Base-by-base conservation (phyloP, 2,797 vertebrate genomes). In the Huso huso region DNA sequence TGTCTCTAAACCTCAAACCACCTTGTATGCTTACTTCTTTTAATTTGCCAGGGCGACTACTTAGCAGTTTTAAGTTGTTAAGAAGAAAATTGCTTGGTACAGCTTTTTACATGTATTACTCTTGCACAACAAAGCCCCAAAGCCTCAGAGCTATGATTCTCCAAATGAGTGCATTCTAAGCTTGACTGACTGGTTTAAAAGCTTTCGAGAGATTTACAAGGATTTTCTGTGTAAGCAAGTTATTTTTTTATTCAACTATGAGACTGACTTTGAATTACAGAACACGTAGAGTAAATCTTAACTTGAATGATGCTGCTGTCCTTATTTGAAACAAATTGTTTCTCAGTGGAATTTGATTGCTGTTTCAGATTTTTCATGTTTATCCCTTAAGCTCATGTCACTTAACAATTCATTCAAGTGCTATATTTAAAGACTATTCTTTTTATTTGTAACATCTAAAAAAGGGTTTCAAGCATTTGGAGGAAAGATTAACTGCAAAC, bases 171-270 rank as follows among this genome's bases (percentile, higher is more conserved):
- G 85, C 81, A 85, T 92, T 90, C 76, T 82, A 79, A 93, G 84
- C 87, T 74, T 82, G 85, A 88, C 84, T 89, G 91, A 93, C 90
- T 87, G 90, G 88, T 90, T 89, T 88, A 91, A 93, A 94, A 91
- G 86, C 89, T 90, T 90, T 85, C 80, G 71, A 83, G 87, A 91
- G 90, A 89, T 89, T 93, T 90, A 78, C 84, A 84, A 86, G 81
- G 84, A 84, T 88, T 90, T 86, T 84, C 82, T 75, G 70, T 82
- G 79, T 87, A 83, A 86, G 86, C 85, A 83, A 86, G 85, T 86
- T 89, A 90, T 87, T 87, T 79, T 89, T 84, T 79, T 79, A 82
- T 84, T 84, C 84, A 84, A 87, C 78, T 76, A 81, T 70, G 82
- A 86, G 82, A 74, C 75, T 74, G 76, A 76, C 81, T 88, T 83